Conservation (phyloP, 2,888 invertebrate species). For the Heliconius sara region DNA sequence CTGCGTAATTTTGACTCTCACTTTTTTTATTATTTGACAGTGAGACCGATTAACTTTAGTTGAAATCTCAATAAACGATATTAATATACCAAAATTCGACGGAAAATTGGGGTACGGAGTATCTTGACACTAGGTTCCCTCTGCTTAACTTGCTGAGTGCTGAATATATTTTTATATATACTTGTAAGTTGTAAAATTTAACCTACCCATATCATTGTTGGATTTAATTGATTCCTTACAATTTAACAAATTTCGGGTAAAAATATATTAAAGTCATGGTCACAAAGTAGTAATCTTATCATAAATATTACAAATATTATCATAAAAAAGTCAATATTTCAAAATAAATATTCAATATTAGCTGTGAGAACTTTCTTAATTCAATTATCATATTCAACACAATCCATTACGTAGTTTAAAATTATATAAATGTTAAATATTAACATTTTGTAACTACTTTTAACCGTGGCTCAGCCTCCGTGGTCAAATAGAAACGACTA, state of each 20-base stretch:
- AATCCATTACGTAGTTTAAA: neutral
- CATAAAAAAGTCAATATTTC: neutral
- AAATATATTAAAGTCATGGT: neutral
- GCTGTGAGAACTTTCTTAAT: neutral
- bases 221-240: too few relatives aligned
- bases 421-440: neutral
- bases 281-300: neutral
- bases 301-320: neutral
- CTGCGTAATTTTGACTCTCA: conserved; percentile 43
- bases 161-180: too few relatives aligned
- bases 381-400: neutral
- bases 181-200: too few relatives aligned
- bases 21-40: conserved; percentile 29
- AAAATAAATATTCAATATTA: neutral
- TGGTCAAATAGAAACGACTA: neutral
- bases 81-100: too few relatives aligned
- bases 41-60: neutral
- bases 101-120: too few relatives aligned
- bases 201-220: too few relatives aligned
- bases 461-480: neutral
- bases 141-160: too few relatives aligned
- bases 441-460: neutral
- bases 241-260: too few relatives aligned
- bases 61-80: too few relatives aligned
- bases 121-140: too few relatives aligned